Evolutionary conservation across 1,140 invertebrate genomes (phyloP), one percentile per base, ranked within the genome.

Genomic region (Panagrolaimus sp.): DNA sequence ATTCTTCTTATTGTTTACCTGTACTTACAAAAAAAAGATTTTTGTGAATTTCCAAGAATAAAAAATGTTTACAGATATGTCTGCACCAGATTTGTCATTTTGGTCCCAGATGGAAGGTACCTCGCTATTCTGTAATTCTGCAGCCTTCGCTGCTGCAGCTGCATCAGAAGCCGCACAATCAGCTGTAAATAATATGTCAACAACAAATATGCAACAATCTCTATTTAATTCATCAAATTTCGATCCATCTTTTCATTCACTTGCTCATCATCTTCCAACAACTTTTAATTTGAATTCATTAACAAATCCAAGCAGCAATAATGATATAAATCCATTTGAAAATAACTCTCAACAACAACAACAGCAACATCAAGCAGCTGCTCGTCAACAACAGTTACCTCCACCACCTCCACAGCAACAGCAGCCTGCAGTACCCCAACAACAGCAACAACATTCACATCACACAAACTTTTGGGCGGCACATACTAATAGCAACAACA

Each of bases 51-150:
- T 38, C 31, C 31, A 38, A 38, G 2, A 4, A 4, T 38, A 2
- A 38, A 38, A 38, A 38, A 38, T 38, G 31, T 38, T 57, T 57
- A 20, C 51, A 57, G 51, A 57, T 20, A 57, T 57, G 51, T 57
- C 51, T 11, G 51, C 51, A 20, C 51, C 51, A 25, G 51, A 57
- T 27, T 27, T 57, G n/a, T 57, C 51, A 20, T 57, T 57, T 20
- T 57, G 51, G 51, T 57, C 51, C n/a, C 51, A 57, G n/a, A 57
- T 57, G 51, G 51, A 57, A 57, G 27, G 27, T n/a, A 57, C 51
- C 11, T 57, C 51, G 9, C n/a, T 57, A 0, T 57, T 57, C n/a
- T 57, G 51, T 27, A 57, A 57, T 13, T 57, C 51, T 5, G 51
- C 51, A 11, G 51, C 51, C 3, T 57, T 57, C 20, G 51, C 51